A percentile compares a stretch with the other conserved stretches of the same genome.
Conservation (phyloP, 1,140 invertebrate genomes). For the Forficula auricularia region DNA sequence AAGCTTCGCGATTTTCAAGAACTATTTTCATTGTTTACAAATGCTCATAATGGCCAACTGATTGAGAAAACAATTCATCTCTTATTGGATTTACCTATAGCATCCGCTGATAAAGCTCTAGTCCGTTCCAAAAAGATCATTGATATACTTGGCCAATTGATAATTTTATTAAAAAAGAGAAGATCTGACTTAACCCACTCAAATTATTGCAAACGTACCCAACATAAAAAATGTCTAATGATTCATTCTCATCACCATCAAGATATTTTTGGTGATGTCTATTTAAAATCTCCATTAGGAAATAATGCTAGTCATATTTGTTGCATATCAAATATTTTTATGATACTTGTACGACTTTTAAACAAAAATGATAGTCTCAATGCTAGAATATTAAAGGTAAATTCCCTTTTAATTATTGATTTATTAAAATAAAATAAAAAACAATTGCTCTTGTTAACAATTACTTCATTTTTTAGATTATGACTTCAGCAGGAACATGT, state of each 20-base stretch:
- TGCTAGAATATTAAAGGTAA: neutral
- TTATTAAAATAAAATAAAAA: neutral
- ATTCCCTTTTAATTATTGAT: neutral
- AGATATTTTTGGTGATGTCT: conserved; percentile 32
- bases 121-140: conserved; percentile 27
- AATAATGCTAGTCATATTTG: conserved; percentile 25
- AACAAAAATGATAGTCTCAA: conserved; percentile 26
- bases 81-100: conserved; percentile 28
- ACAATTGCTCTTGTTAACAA: conserved; percentile 1
- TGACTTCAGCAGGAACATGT: conserved; percentile 37
- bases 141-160: neutral
- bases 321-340: conserved; percentile 37
- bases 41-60: conserved; percentile 37
- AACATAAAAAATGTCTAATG: conserved; percentile 16
- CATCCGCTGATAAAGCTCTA: too few relatives aligned
- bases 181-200: too few relatives aligned
- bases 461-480: conserved; percentile 5
- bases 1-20: conserved; percentile 39
- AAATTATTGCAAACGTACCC: too few relatives aligned
- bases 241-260: conserved; percentile 38
- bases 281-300: conserved; percentile 19
- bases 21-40: conserved; percentile 37
- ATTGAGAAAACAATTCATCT: conserved; percentile 36
- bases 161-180: neutral
- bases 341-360: conserved; percentile 32